Percentiles rank a stretch among this genome's conserved stretches.
These are phyloP conservation scores for Pseudochromis fuscus DNA, from an alignment of 2,797 vertebrate genomes.

Conservation along the genomic window DNA sequence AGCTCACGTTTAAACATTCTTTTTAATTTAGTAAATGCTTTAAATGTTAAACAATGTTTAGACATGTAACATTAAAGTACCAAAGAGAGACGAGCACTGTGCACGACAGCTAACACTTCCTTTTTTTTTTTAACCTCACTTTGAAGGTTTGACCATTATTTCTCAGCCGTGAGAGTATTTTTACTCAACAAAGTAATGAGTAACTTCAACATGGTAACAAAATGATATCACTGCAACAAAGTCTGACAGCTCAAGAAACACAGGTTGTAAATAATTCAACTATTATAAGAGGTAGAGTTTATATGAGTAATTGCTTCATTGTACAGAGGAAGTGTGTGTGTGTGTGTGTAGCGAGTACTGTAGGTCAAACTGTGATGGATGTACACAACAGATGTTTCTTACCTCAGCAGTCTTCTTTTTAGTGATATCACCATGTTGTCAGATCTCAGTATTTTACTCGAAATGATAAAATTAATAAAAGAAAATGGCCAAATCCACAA, in stretches of 20 bases:
- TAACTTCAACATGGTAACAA: not conserved
- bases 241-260: not conserved
- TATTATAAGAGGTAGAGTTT: too few relatives aligned
- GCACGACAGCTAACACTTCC: too few relatives aligned
- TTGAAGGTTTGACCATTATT: slow-evolving; percentile 8
- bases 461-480: not conserved
- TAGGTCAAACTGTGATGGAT: not conserved
- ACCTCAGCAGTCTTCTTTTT: not conserved
- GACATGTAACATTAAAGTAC: slow-evolving; percentile 55
- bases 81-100: slow-evolving; percentile 26
- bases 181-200: not conserved
- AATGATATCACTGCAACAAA: not conserved
- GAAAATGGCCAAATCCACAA: slow-evolving; percentile 2
- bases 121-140: not conserved
- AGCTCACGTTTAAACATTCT: slow-evolving; percentile 34
- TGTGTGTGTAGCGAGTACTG: not conserved
- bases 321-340: slow-evolving; percentile 3
- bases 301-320: not conserved
- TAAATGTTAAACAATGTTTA: slow-evolving; percentile 65
- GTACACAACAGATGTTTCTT: not conserved
- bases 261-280: not conserved
- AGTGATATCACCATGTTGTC: not conserved
- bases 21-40: slow-evolving; percentile 63
- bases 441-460: not conserved
- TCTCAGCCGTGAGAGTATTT: not conserved